These are phyloP conservation scores for Cherax quadricarinatus DNA, from an alignment of 1,140 invertebrate genomes.

Conservation along the genomic window DNA sequence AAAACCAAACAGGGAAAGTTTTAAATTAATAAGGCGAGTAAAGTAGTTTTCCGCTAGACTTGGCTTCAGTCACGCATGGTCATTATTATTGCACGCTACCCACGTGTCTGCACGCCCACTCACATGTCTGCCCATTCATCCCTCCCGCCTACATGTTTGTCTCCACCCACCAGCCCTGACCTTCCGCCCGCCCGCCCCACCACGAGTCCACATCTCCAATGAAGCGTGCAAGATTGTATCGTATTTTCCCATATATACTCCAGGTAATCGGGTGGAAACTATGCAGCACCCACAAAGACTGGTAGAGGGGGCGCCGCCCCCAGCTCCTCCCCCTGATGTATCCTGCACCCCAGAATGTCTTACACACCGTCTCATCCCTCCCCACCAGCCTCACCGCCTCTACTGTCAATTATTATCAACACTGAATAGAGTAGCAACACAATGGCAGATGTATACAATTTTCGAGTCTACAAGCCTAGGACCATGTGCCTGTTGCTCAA, in stretches of 20 bases:
- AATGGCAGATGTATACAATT: too few relatives aligned
- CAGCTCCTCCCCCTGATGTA: too few relatives aligned
- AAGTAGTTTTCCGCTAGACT: slow-evolving; percentile 36
- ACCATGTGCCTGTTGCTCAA: too few relatives aligned
- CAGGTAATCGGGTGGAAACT: slow-evolving; percentile 47
- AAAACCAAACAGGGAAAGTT: not conserved
- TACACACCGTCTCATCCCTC: too few relatives aligned
- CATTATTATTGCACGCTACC: not conserved
- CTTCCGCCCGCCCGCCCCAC: not conserved
- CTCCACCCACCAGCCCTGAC: not conserved
- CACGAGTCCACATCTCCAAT: not conserved
- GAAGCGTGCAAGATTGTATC: slow-evolving; percentile 23
- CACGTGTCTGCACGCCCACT: not conserved
- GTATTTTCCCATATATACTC: slow-evolving; percentile 39
- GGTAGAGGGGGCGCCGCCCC: not conserved
- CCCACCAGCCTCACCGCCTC: too few relatives aligned
- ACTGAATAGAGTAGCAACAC: too few relatives aligned
- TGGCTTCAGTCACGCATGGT: slow-evolving; percentile 35
- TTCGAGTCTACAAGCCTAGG: too few relatives aligned
- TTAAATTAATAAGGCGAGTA: slow-evolving; percentile 35
- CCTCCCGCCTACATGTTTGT: not conserved
- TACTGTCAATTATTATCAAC: too few relatives aligned
- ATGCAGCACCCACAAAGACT: slow-evolving; percentile 38
- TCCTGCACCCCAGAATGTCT: too few relatives aligned
- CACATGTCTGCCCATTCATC: not conserved